These are phyloP conservation scores for Muscicapa striata DNA, from an alignment of 2,797 vertebrate genomes.

Conservation along the genomic window DNA sequence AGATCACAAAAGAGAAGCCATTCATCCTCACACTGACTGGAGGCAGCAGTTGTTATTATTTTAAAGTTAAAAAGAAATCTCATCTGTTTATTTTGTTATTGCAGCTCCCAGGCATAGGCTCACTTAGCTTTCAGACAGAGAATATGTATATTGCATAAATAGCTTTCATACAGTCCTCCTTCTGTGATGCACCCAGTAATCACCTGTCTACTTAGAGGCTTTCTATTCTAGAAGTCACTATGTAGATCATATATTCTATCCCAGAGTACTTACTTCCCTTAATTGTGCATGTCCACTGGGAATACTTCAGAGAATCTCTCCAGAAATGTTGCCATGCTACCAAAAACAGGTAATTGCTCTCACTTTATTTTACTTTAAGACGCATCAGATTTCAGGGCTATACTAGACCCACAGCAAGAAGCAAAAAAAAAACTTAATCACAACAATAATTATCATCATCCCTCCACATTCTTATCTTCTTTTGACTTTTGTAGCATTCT, in stretches of 20 bases:
- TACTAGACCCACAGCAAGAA: not conserved
- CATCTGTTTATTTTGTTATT: constrained; percentile 44
- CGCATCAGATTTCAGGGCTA: not conserved
- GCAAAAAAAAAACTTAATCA: not conserved
- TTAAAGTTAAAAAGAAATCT: constrained; percentile 41
- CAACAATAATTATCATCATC: not conserved
- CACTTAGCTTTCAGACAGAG: constrained; percentile 41
- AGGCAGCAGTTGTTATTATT: constrained; percentile 27
- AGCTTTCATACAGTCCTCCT: constrained; percentile 8
- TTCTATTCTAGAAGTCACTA: constrained; percentile 19
- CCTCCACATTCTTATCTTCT: not conserved
- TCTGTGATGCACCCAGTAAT: constrained; percentile 10
- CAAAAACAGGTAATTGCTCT: not conserved
- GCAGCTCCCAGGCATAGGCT: constrained; percentile 43
- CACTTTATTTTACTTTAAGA: not conserved
- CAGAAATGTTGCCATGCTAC: not conserved
- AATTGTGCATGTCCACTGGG: not conserved
- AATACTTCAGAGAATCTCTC: not conserved
- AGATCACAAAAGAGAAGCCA: constrained; percentile 4
- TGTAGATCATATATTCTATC: not conserved
- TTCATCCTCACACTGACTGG: constrained; percentile 10
- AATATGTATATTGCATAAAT: constrained; percentile 55
- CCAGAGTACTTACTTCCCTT: constrained; percentile 25
- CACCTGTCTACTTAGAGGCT: constrained; percentile 32
- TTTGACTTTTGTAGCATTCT: not conserved